Base-by-base conservation (phyloP, 2,797 vertebrate genomes). In the Borostomias antarcticus region DNA sequence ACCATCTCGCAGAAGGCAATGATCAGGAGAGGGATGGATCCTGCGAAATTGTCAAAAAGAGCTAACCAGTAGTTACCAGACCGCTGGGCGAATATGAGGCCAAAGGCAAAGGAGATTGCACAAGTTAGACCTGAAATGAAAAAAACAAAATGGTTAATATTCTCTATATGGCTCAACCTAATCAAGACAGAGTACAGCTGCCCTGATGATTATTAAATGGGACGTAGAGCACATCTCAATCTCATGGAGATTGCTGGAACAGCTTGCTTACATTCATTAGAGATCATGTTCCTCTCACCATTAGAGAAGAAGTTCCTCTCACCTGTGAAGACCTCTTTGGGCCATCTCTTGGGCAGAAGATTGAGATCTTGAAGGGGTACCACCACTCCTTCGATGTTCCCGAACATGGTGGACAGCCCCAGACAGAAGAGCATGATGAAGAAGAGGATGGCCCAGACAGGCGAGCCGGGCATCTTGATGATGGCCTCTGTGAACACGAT, bases 11-110 rank as follows among this genome's bases (percentile, higher is more conserved):
- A 94, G 74, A 99, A 92, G n/a, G 94, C 96, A 4, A 96, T 93
- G 60, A 93, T 78, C n/a, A 98, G 88, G 63, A 99, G 86, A 0
- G 97, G 96, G 63, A 98, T 92, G 11, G 97, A 99, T 62, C 95
- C 95, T 3, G 95, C 95, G 59, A 95, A 98, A 28, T 62, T 58
- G 61, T 99, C 95, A 70, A 99, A 94, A 3, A 99, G 84, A n/a
- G 92, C 89, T 15, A 98, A 86, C 96, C 96, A 99, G 75, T 99
- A 98, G 74, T 96, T 89, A 10, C 96, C 96, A 1, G 96, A 97
- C 0, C 82, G 73, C 82, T 95, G 91, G 0, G 95, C 88, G 86
- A 95, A 96, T 82, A 95, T 86, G 47, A 92, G 85, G 6, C 92
- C 93, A 1, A 95, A 5, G 4, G 91, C 35, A 23, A 91, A 94